Evolutionary conservation across 2,797 vertebrate genomes (phyloP), one percentile per base, ranked within the genome.

Genomic region (Schizopygopsis malacanthus): DNA sequence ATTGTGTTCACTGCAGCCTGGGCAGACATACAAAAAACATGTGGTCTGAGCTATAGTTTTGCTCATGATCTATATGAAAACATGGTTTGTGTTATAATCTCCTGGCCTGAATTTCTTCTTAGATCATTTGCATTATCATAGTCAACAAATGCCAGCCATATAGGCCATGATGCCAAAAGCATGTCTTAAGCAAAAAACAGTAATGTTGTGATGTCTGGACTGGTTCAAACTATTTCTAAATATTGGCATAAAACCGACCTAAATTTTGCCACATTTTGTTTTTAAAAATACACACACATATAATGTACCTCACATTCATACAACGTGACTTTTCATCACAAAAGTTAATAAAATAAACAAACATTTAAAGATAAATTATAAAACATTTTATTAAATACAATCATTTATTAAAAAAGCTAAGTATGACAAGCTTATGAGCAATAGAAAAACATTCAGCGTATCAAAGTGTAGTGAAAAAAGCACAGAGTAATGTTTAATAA

Each of bases 41-140:
- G 52, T 61, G 81, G 69, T 73, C 25, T 69, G 20, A 52, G 18
- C 45, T n/a, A 20, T 69, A 56, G 61, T 37, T 69, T 69, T 81
- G 33, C 43, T 41, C 33, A 73, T 73, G 16, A 28, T 11, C 50
- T 45, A 33, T 25, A 73, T 33, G 81, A 61, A 73, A 61, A 61
- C 69, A 82, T 37, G 10, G n/a, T n/a, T 67, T 56, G 50, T 25
- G 12, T 56, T 56, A 50, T 18, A 77, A 50, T 50, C 2, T 65
- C 18, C 33, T 63, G 70, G 41, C 50, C 41, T 75, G 25, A 73
- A 33, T 59, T 1, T 33, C 18, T 71, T 70, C 47, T 41, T 54
- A 54, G 80, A 56, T 69, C 37, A 71, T 82, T 41, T 41, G 9
- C 13, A 70, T 54, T 6, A 12, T 70, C 47, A 54, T 41, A 56